These are phyloP conservation scores for Limnephilus auricula DNA, from an alignment of 2,888 invertebrate species.

Conservation along the genomic window DNA sequence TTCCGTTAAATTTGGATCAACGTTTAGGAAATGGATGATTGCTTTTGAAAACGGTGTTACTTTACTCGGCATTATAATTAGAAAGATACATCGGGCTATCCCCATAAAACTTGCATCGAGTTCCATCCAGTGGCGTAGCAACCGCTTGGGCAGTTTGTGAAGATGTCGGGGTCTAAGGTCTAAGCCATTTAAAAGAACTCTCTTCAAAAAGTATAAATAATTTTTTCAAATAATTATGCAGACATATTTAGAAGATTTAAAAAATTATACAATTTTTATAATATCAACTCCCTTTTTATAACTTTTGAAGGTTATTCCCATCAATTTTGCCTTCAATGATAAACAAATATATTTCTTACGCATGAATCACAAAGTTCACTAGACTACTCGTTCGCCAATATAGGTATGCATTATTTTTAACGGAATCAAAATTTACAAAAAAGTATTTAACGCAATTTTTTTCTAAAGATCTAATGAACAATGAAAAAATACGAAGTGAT, in stretches of 20 bases:
- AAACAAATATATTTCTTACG: no score
- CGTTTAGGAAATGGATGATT: not conserved
- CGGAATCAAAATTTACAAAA: not conserved
- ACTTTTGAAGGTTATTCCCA: no score
- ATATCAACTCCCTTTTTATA: no score
- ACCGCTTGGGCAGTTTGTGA: not conserved
- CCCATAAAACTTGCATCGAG: not conserved
- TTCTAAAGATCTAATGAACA: not conserved
- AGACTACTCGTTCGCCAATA: no score
- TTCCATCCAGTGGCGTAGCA: not conserved
- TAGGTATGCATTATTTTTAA: not conserved
- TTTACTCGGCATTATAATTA: not conserved
- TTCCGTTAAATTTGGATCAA: not conserved
- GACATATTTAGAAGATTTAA: no score
- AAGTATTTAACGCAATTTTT: not conserved
- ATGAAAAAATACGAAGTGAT: not conserved
- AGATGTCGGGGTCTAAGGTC: not conserved
- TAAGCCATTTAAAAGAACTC: not conserved
- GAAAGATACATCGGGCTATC: not conserved
- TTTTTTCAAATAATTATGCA: not conserved
- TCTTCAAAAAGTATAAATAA: not conserved
- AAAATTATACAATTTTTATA: no score
- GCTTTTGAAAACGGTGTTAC: not conserved
- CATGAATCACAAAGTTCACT: no score
- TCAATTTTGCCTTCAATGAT: no score